Evolutionary conservation across 2,888 invertebrate species (phyloP), one percentile per base, ranked within the genome.

Genomic region (Nomada goodeniana): DNA sequence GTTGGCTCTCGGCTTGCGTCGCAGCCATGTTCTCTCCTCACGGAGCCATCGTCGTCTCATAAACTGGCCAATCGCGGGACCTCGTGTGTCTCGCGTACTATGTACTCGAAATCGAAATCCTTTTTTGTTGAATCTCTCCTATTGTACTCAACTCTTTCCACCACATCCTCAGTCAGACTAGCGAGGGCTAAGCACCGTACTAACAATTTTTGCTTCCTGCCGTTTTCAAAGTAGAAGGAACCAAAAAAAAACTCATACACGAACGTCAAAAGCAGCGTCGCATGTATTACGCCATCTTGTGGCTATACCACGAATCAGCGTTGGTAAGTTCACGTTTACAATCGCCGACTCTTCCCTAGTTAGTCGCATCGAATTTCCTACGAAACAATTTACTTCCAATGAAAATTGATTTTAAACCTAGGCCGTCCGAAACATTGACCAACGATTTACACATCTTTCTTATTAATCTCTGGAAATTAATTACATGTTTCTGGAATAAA

Each of bases 1-100:
- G 96, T 95, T 96, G 96, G 95, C 96, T 96, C 96, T 96, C 96
- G 95, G 96, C 96, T 96, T 96, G 96, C 96, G 96, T 96, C 95
- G 97, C 96, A 96, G 97, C 97, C 97, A 97, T 97, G 96, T 96
- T 96, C 92, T 88, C 89, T 90, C 91, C 91, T 91, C 92, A 92
- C 91, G 91, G 90, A 90, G 90, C 91, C 91, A 92, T 91, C 91
- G 89, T 89, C 90, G 90, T 90, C 86, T 89, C 90, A 84, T 89
- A 89, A 90, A 90, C 89, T 90, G 89, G 90, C 91, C 91, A 91
- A 92, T 92, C 89, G 90, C 90, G 89, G 89, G 81, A 87, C 89
- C 89, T 89, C 91, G 89, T 90, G 90, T 78, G 89, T 84, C 84
- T 83, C 88, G 86, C 83, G 81, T 85, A 89, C 88, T 88, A 87